Evolutionary conservation across 1,140 invertebrate species (phyloP).

Genomic region (Idris sp.): DNA sequence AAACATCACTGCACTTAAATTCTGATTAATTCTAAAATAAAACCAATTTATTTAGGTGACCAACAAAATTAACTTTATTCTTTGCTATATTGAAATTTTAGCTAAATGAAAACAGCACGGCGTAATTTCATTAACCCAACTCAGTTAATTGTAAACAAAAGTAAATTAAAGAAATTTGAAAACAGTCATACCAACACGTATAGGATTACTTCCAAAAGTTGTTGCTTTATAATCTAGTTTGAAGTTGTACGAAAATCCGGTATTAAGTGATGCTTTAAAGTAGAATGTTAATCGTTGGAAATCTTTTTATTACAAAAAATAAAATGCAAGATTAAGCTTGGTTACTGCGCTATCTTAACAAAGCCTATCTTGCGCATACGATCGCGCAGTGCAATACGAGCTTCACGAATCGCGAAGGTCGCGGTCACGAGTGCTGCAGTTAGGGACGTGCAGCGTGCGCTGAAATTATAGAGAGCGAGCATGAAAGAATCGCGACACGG

Average conservation of each 20-base stretch:
- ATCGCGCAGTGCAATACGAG: constrained; percentile 40
- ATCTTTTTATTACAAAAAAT: constrained; percentile 47
- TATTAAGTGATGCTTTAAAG: constrained; percentile 26
- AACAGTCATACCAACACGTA: no score
- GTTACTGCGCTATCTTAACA: constrained; percentile 52
- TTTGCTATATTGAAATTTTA: no score
- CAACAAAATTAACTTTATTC: no score
- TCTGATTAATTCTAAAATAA: no score
- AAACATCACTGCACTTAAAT: no score
- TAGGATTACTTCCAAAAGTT: no score
- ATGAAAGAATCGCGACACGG: constrained; percentile 60
- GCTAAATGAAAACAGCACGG: no score
- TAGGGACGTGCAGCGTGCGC: constrained; percentile 48
- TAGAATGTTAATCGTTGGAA: constrained; percentile 33
- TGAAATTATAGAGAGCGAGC: constrained; percentile 61
- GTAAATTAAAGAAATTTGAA: no score
- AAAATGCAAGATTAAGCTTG: constrained; percentile 36
- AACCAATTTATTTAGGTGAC: no score
- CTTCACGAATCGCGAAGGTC: constrained; percentile 58
- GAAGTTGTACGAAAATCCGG: constrained; percentile 2
- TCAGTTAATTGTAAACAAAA: no score
- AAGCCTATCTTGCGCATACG: constrained; percentile 47
- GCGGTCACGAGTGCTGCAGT: constrained; percentile 56
- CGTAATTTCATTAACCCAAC: no score
- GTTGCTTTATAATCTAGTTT: no score